A percentile compares a stretch with the other conserved stretches of the same genome.
phyloP scores from a whole-genome alignment of 2,113 vertebrate species.

The Syrmaticus mikado region DNA sequence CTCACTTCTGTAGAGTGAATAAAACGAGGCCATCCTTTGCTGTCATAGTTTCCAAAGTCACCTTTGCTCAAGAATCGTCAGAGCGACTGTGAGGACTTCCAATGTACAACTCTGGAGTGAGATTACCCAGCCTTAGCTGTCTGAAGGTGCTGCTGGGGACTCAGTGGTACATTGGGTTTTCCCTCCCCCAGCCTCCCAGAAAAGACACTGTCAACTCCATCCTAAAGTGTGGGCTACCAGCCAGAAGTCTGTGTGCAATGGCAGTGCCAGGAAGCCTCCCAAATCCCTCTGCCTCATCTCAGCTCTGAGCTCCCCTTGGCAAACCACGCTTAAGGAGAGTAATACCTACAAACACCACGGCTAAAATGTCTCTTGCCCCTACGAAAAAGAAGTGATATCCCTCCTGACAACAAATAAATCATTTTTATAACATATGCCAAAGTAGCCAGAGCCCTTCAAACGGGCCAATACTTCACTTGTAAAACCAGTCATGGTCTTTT shows the following conservation, averaged over 20 bases:
- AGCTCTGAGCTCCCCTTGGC: conserved; percentile 4
- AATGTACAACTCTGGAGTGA: conserved; percentile 10
- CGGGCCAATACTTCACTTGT: background rate
- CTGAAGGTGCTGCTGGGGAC: conserved; percentile 3
- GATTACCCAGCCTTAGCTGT: conserved; percentile 1
- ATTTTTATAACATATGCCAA: background rate
- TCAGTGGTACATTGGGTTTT: background rate
- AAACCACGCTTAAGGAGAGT: background rate
- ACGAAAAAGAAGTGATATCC: background rate
- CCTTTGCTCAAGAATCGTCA: conserved; percentile 48
- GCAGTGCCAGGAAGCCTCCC: background rate
- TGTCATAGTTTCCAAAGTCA: conserved; percentile 52
- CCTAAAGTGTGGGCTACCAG: background rate
- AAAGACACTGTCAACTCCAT: background rate
- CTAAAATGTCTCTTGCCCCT: background rate
- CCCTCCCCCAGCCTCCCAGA: background rate
- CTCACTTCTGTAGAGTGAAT: conserved; percentile 46
- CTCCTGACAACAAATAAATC: background rate
- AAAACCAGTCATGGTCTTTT: background rate
- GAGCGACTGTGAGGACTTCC: background rate
- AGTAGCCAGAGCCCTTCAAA: background rate
- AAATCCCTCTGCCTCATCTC: conserved; percentile 17
- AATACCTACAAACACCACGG: background rate
- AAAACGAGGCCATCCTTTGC: conserved; percentile 56
- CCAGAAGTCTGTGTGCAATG: background rate